Percentiles rank a stretch among this genome's conserved stretches.
Evolutionary conservation across 1,140 invertebrate species (phyloP).

Genomic region (Dufourea novaeangliae): DNA sequence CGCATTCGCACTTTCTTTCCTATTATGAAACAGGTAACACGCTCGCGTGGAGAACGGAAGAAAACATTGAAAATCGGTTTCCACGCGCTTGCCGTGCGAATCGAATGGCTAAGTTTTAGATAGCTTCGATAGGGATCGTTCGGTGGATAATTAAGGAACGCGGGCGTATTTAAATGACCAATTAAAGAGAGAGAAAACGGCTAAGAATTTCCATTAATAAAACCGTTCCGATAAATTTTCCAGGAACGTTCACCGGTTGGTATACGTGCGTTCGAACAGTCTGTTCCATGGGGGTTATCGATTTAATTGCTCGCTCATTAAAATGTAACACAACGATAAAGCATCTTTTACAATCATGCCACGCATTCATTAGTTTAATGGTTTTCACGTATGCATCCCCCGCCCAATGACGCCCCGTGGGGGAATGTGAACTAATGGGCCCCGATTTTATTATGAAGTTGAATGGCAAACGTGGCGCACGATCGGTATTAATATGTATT

Average conservation of each 20-base stretch:
- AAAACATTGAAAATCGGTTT: neutral
- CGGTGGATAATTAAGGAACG: neutral
- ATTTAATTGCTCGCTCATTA: slow-evolving; percentile 39
- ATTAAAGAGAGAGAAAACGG: neutral
- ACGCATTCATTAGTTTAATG: slow-evolving; percentile 25
- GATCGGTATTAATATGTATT: slow-evolving; percentile 37
- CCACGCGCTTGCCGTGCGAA: neutral
- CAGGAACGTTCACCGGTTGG: no score
- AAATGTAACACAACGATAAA: slow-evolving; percentile 29
- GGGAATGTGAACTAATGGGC: slow-evolving; percentile 25
- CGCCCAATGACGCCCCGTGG: no score
- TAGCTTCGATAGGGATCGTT: neutral
- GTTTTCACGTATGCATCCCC: neutral
- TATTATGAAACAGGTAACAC: neutral
- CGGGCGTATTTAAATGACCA: neutral
- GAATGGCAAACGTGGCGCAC: slow-evolving; percentile 15
- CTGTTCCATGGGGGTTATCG: neutral
- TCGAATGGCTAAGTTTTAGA: neutral
- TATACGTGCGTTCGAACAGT: no score
- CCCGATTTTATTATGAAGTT: slow-evolving; percentile 17
- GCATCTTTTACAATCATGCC: slow-evolving; percentile 23
- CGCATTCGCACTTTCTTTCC: no score
- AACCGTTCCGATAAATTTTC: slow-evolving; percentile 20
- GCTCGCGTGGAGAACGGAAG: neutral
- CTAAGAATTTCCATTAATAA: slow-evolving; percentile 11